Evolutionary conservation across 2,797 vertebrate genomes (phyloP).

Genomic region (Premnoplex brunnescens): DNA sequence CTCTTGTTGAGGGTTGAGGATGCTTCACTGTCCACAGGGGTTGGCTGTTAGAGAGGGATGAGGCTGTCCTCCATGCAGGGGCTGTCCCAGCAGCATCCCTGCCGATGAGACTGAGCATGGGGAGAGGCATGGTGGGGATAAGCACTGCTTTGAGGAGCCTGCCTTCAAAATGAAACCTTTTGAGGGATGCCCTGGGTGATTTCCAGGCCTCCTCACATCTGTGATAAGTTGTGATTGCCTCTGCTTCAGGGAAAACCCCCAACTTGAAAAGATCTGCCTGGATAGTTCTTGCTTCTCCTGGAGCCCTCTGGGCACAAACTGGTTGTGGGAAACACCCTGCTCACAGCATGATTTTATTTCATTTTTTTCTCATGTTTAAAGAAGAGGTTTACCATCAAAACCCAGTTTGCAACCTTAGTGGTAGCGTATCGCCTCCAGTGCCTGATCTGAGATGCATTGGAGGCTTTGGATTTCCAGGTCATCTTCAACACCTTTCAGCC

Average conservation of each 20-base stretch:
- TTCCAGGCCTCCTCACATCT: background rate
- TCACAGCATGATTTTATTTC: background rate
- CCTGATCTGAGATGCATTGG: background rate
- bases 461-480: background rate
- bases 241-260: background rate
- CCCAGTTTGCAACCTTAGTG: background rate
- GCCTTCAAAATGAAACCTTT: background rate
- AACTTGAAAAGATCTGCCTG: constrained; percentile 4
- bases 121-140: background rate
- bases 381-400: background rate
- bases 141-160: background rate
- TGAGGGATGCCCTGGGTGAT: background rate
- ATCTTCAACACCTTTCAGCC: background rate
- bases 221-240: background rate
- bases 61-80: background rate
- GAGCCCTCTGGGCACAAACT: background rate
- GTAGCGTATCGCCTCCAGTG: background rate
- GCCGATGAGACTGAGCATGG: background rate
- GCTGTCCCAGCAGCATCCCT: background rate
- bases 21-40: accelerated
- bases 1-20: background rate
- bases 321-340: constrained; percentile 17
- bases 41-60: background rate
- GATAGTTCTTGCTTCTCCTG: background rate
- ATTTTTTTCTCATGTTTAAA: background rate